A percentile compares a stretch with the other conserved stretches of the same genome.
These are phyloP conservation scores for Cottoperca gobio DNA, from an alignment of 2,797 vertebrate genomes.

Conservation along the genomic window DNA sequence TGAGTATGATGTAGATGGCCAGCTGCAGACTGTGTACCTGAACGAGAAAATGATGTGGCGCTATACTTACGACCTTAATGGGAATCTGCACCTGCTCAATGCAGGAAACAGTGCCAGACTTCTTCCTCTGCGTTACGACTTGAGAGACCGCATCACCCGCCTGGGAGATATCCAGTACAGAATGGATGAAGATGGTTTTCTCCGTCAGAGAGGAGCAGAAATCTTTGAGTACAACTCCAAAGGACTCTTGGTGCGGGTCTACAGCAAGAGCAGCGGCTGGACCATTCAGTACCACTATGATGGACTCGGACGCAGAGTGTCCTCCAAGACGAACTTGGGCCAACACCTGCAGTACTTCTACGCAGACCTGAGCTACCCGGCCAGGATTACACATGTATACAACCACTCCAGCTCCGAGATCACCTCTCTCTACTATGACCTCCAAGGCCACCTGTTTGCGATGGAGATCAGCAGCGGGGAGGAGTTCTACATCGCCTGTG, in stretches of 20 bases:
- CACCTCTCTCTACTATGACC: conserved; percentile 97
- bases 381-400: conserved; percentile 96
- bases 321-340: conserved; percentile 93
- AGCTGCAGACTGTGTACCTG: conserved; percentile 95
- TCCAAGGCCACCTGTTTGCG: conserved; percentile 97
- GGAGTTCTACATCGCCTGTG: conserved; percentile 98
- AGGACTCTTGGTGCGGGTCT: conserved; percentile 93
- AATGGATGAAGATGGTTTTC: conserved; percentile 96
- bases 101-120: conserved; percentile 92
- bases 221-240: conserved; percentile 99
- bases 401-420: conserved; percentile 99
- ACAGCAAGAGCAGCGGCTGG: conserved; percentile 97
- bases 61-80: conserved; percentile 98
- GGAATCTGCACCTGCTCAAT: conserved; percentile 95
- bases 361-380: conserved; percentile 94
- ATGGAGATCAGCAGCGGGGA: conserved; percentile 99
- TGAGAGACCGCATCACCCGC: conserved; percentile 96
- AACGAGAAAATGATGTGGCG: conserved; percentile 98
- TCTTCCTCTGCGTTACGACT: conserved; percentile 93
- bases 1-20: conserved; percentile 97
- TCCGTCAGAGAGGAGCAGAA: conserved; percentile 94
- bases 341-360: conserved; percentile 99
- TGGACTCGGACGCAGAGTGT: conserved; percentile 94
- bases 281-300: conserved; percentile 96
- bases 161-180: conserved; percentile 97